These are phyloP conservation scores for Syngnathus rostellatus DNA, from an alignment of 2,797 vertebrate genomes.

Conservation along the genomic window DNA sequence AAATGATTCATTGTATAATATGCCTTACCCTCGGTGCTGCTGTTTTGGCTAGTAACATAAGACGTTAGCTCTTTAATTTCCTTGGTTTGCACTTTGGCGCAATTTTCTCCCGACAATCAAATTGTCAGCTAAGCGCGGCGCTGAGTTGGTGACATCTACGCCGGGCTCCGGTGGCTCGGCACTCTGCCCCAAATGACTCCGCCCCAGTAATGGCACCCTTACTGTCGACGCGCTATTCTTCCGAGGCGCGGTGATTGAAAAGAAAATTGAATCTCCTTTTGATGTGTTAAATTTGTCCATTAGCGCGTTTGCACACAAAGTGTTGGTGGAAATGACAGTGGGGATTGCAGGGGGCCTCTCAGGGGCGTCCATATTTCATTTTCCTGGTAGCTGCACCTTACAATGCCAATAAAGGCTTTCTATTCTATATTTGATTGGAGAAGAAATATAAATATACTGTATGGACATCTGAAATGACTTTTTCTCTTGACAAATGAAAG, in stretches of 20 bases:
- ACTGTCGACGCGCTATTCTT: conserved; percentile 95
- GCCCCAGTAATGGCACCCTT: conserved; percentile 79
- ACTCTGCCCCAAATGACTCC: not conserved
- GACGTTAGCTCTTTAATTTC: conserved; percentile 20
- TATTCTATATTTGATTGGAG: conserved; percentile 77
- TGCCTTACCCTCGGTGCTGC: not conserved
- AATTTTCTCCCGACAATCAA: conserved; percentile 72
- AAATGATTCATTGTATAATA: no score
- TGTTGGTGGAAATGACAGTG: conserved; percentile 94
- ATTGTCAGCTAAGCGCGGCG: conserved; percentile 79
- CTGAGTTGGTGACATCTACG: conserved; percentile 55
- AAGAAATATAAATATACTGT: conserved; percentile 78
- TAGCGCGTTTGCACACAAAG: conserved; percentile 97
- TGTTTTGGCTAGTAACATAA: not conserved
- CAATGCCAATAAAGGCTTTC: conserved; percentile 5
- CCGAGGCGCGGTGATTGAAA: conserved; percentile 87
- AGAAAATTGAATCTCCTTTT: conserved; percentile 95
- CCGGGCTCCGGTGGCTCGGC: not conserved
- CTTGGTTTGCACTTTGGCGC: no score
- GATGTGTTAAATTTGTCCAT: conserved; percentile 98
- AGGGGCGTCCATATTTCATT: conserved; percentile 77
- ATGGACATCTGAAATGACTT: conserved; percentile 59
- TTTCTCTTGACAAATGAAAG: conserved; percentile 61
- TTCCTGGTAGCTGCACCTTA: not conserved
- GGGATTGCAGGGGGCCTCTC: conserved; percentile 83